Evolutionary conservation across 2,113 vertebrate genomes (phyloP).

Genomic region (Cavia porcellus): DNA sequence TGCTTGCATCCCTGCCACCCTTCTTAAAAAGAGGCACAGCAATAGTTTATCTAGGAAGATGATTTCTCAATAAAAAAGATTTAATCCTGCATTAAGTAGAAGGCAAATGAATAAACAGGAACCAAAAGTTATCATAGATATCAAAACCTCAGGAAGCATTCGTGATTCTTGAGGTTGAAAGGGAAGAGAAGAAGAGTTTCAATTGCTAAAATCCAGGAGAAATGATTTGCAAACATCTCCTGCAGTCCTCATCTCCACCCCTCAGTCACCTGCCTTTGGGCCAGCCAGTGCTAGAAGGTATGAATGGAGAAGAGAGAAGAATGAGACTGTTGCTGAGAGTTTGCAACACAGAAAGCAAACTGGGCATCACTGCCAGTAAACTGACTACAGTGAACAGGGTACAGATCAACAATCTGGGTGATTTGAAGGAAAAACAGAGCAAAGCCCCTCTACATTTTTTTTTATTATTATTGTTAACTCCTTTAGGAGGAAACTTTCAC

Average conservation of each 20-base stretch:
- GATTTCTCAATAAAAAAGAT: background rate
- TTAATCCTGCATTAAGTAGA: background rate
- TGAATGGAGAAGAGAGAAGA: background rate
- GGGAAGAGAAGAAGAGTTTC: too few species aligned
- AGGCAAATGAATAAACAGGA: background rate
- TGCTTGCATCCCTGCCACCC: background rate
- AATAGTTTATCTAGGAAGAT: background rate
- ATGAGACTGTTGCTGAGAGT: background rate
- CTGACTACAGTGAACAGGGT: background rate
- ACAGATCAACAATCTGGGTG: background rate
- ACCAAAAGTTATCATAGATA: rapidly evolving
- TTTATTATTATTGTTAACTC: background rate
- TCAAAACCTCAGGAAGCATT: background rate
- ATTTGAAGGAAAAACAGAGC: background rate
- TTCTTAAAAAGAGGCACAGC: background rate
- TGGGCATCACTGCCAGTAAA: background rate
- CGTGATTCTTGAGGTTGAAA: background rate
- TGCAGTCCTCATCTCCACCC: rapidly evolving
- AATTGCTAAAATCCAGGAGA: background rate
- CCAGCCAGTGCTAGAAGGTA: background rate
- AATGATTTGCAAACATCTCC: background rate
- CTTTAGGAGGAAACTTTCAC: background rate
- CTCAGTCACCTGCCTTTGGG: rapidly evolving
- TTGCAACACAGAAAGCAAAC: background rate
- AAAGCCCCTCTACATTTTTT: background rate